phyloP scores from a whole-genome alignment of 2,113 vertebrate species.

The Oncorhynchus keta region DNA sequence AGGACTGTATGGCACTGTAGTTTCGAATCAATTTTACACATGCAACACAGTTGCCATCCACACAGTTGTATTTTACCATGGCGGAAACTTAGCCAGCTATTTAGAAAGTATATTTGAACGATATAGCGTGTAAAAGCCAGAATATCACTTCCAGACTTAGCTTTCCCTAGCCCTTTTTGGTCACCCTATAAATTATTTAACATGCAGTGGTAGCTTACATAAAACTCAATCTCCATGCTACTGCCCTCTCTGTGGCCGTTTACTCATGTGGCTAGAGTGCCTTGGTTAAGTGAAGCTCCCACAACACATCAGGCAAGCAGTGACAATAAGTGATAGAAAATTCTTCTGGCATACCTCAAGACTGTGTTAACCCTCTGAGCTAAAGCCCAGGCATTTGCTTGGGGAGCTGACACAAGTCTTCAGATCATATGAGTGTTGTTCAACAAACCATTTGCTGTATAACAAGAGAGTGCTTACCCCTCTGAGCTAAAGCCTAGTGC shows the following conservation, averaged over 20 bases:
- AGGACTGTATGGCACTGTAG: neutral
- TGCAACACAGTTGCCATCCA: constrained; percentile 4
- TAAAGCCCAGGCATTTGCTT: too few relatives aligned
- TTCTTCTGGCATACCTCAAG: too few relatives aligned
- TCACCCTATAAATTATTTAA: constrained; percentile 32
- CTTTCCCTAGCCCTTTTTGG: neutral
- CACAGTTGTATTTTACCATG: neutral
- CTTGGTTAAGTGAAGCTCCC: too few relatives aligned
- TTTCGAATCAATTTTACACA: neutral
- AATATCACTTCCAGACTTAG: constrained; percentile 1
- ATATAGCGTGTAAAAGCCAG: neutral
- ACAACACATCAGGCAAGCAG: too few relatives aligned
- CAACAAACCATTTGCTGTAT: too few relatives aligned
- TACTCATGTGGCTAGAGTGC: too few relatives aligned
- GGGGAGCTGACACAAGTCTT: too few relatives aligned
- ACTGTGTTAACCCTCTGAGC: too few relatives aligned
- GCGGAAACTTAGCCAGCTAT: neutral
- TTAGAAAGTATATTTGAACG: neutral
- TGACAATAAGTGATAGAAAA: too few relatives aligned
- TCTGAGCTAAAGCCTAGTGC: constrained; percentile 9
- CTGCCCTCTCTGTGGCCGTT: too few relatives aligned
- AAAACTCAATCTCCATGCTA: neutral
- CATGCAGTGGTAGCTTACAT: neutral
- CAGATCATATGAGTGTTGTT: too few relatives aligned
- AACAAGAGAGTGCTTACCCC: neutral